Base-by-base conservation (phyloP, 2,113 vertebrate species). In the Myiozetetes cayanensis region DNA sequence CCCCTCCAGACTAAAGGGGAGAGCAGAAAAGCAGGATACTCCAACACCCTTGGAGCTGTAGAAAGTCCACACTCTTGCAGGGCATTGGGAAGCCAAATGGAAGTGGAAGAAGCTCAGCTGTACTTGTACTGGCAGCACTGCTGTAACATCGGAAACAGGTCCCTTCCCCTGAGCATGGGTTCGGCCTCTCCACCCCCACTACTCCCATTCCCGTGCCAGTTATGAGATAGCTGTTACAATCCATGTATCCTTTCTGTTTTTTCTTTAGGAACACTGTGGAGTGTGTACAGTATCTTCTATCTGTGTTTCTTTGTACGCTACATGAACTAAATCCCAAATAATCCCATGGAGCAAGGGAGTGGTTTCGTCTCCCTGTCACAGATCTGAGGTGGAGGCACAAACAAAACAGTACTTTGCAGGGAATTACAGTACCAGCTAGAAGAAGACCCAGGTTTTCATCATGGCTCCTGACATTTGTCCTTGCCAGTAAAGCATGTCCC, bases 381-480 rank as follows among this genome's bases (percentile, higher is more conserved):
- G 41, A 56, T 61, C 20, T 72, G 88, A 67, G 41, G 31, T 61
- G 33, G 90, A 96, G 67, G 68, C 65, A 30, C 56, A 78, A 61
- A 39, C 24, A 30, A 72, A 96, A 63, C 68, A 71, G 37, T 37
- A 12, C 25, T 81, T 59, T 22, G 53, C 52, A 55, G 56, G 71
- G 89, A 93, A 87, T 70, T 61, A 58, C 35, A 55, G 41, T 58
- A 28, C 68, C 28, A 68, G 37, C 73, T 80, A 20, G 47, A 22
- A 24, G 65, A 68, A 72, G 44, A 84, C 78, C 41, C 76, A 86
- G 76, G 49, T 92, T 96, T 95, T 93, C 59, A 61, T 93, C 79
- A 63, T 28, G 56, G 61, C 67, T 91, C 33, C 24, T 88, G 83
- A 91, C 85, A 35, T 93, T 90, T 91, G 94, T 91, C 90, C 95